Conservation (phyloP, 2,113 vertebrate species). For the Pachypanchax playfairii region DNA sequence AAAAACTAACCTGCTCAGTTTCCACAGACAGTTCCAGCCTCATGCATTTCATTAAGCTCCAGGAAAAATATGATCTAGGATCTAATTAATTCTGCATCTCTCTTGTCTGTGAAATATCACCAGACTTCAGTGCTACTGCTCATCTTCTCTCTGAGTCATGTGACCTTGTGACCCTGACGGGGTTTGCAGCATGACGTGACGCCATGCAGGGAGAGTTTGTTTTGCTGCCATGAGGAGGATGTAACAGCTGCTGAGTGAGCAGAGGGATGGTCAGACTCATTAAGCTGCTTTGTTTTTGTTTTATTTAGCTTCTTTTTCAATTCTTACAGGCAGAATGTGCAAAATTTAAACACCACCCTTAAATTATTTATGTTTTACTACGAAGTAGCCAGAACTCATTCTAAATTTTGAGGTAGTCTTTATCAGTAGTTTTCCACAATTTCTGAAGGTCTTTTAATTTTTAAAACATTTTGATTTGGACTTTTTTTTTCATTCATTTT, state of each 20-base stretch:
- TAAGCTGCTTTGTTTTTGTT: constrained; percentile 9
- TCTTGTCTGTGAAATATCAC: not conserved
- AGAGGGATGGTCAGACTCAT: constrained; percentile 5
- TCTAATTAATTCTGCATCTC: not conserved
- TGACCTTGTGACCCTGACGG: constrained; percentile 4
- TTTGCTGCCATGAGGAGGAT: constrained; percentile 24
- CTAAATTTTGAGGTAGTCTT: not conserved
- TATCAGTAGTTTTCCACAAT: not conserved
- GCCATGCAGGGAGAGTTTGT: constrained; percentile 27
- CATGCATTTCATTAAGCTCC: too few relatives aligned
- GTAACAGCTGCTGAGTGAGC: constrained; percentile 40
- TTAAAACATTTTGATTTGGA: too few relatives aligned
- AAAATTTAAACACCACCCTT: not conserved
- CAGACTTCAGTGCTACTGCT: not conserved
- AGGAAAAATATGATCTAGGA: too few relatives aligned
- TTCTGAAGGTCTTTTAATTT: not conserved
- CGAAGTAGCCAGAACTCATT: not conserved
- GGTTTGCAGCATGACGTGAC: constrained; percentile 28
- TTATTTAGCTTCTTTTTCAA: not conserved
- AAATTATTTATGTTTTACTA: not conserved
- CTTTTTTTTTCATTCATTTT: too few relatives aligned
- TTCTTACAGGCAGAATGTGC: not conserved
- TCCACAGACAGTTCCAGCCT: too few relatives aligned
- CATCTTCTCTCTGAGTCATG: too few relatives aligned
- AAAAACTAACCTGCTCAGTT: too few relatives aligned